Evolutionary conservation across 2,888 invertebrate genomes (phyloP), one percentile per base, ranked within the genome.

Genomic region (Galeruca laticollis): DNA sequence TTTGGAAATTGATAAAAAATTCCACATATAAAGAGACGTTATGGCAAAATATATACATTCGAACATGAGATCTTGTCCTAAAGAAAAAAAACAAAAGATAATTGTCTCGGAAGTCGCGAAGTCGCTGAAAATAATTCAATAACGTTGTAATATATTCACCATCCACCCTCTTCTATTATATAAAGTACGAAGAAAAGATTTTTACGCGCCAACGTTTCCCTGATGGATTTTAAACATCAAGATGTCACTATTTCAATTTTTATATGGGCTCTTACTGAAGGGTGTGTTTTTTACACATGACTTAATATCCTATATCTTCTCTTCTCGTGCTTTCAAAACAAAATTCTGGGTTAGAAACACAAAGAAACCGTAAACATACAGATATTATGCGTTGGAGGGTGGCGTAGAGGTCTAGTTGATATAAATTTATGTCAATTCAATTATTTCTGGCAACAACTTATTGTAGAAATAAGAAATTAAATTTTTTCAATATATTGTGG

Each of bases 121-220:
- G 60, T 64, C 47, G 18, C n/a, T 40, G 64, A 64, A 56, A 64
- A 64, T 64, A 64, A 64, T 64, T 64, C 64, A 64, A 64, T 64
- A 64, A 65, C 59, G 11, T 35, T 15, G 51, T 60, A 66, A 66
- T 60, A 37, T 66, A 66, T 66, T 59, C 66, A 66, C 59, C 59
- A 49, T 59, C 18, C 35, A 60, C 20, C 60, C 47, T 60, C 60
- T 43, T 43, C 31, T 60, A 60, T 60, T 60, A 60, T 60, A 59
- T 59, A 60, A 47, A 47, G 26, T 60, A 60, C 26, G 60, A 5
- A 10, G 40, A 15, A 47, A 31, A 60, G 33, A 60, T 57, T 54
- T 10, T 15, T 31, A 1, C 54, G n/a, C 18, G 8, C 15, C 21
- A 54, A 10, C 13, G n/a, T 57, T 57, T 18, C 11, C 35, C n/a